Percentiles rank a stretch among this genome's conserved stretches.
These are phyloP conservation scores for Eurypyga helias DNA, from an alignment of 2,113 vertebrate genomes.

Conservation along the genomic window DNA sequence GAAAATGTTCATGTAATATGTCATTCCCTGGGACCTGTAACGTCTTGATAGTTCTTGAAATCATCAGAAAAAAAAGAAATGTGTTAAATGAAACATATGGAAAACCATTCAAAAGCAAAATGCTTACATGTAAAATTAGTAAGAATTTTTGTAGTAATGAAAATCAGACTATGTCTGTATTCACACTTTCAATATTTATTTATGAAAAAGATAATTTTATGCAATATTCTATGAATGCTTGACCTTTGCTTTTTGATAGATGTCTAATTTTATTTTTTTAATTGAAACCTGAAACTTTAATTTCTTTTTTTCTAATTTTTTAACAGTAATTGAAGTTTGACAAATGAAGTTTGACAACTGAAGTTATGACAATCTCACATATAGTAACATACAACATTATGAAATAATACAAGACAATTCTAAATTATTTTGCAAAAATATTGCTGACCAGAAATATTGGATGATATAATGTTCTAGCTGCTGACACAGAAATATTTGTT, in stretches of 20 bases:
- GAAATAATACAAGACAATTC: not conserved
- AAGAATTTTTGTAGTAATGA: not conserved
- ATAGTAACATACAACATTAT: not conserved
- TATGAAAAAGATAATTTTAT: not conserved
- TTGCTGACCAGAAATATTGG: not conserved
- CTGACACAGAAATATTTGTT: not conserved
- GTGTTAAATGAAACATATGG: not conserved
- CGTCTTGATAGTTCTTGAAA: not conserved
- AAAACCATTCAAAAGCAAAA: not conserved
- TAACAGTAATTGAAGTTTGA: not conserved
- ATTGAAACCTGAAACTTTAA: not conserved
- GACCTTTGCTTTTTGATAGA: not conserved
- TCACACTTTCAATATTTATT: not conserved
- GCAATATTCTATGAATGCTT: not conserved
- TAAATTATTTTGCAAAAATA: not conserved
- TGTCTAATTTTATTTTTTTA: not conserved
- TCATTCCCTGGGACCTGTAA: not conserved
- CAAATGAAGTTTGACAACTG: too few relatives aligned
- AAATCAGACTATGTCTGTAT: not conserved
- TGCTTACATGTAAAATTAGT: not conserved
- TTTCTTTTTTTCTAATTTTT: not conserved
- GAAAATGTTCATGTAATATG: not conserved
- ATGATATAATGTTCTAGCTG: not conserved
- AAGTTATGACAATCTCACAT: not conserved
- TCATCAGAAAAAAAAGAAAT: not conserved